phyloP scores from a whole-genome alignment of 2,797 vertebrate genomes.

The Coreius guichenoti region DNA sequence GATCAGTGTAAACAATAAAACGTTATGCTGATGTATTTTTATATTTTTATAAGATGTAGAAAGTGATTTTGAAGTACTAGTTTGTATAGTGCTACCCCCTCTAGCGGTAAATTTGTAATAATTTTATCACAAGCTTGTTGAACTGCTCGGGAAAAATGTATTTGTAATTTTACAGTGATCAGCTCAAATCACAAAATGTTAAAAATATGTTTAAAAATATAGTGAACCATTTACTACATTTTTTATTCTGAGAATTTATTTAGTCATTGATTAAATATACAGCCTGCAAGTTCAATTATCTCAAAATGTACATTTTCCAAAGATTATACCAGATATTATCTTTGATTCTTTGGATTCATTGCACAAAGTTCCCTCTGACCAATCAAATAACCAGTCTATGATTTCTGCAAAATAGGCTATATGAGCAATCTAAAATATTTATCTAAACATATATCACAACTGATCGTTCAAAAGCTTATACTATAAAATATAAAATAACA shows the following conservation, averaged over 20 bases:
- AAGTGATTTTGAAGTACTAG: background rate
- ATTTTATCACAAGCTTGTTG: background rate
- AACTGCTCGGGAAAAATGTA: background rate
- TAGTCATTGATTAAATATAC: background rate
- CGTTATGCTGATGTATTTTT: background rate
- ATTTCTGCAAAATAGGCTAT: background rate
- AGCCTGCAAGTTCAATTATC: background rate
- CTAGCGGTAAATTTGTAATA: background rate
- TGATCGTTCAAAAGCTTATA: background rate
- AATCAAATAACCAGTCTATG: background rate
- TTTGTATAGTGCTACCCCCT: background rate
- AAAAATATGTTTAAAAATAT: background rate
- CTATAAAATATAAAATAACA: background rate
- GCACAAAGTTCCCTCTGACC: background rate
- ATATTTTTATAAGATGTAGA: background rate
- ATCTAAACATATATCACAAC: background rate
- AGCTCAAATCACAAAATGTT: background rate
- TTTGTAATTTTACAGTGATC: background rate
- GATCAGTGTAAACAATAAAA: background rate
- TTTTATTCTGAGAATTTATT: slow-evolving; percentile 7
- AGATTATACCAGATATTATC: background rate
- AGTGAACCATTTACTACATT: background rate
- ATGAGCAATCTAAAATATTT: background rate
- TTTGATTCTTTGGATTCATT: background rate
- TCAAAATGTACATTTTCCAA: background rate